Evolutionary conservation across 37 sponge, comb jelly and placozoan species (phyloP).

Genomic region (Chondrosia reniformis): DNA sequence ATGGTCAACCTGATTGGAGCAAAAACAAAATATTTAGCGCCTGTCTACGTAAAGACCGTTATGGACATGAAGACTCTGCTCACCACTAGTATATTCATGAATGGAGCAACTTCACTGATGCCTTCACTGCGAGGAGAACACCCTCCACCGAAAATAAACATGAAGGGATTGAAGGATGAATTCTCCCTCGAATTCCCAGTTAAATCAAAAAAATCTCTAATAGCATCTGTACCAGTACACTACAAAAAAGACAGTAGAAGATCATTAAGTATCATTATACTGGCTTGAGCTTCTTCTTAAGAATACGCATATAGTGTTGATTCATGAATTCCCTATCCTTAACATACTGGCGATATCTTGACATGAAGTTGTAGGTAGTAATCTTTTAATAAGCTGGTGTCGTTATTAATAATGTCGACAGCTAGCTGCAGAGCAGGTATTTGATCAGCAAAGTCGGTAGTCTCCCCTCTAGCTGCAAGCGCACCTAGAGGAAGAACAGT

Average conservation of each 20-base stretch:
- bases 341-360: not conserved
- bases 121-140: constrained; percentile 8
- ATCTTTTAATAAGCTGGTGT: not conserved
- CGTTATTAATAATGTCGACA: not conserved
- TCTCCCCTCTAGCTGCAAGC: not conserved
- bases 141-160: not conserved
- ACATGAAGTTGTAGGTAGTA: not conserved
- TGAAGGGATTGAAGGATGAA: not conserved
- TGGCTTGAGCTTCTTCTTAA: too few species aligned
- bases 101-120: not conserved
- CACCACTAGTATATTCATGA: not conserved
- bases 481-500: not conserved
- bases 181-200: not conserved
- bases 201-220: not conserved
- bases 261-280: not conserved
- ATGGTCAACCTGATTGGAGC: not conserved
- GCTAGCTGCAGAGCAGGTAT: not conserved
- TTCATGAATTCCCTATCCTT: too few species aligned
- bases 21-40: too few species aligned
- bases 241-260: not conserved
- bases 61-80: too few species aligned
- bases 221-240: not conserved
- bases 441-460: not conserved
- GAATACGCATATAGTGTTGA: too few species aligned
- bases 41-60: too few species aligned